phyloP scores from a whole-genome alignment of 2,888 invertebrate species.

The Yponomeuta malinellus region DNA sequence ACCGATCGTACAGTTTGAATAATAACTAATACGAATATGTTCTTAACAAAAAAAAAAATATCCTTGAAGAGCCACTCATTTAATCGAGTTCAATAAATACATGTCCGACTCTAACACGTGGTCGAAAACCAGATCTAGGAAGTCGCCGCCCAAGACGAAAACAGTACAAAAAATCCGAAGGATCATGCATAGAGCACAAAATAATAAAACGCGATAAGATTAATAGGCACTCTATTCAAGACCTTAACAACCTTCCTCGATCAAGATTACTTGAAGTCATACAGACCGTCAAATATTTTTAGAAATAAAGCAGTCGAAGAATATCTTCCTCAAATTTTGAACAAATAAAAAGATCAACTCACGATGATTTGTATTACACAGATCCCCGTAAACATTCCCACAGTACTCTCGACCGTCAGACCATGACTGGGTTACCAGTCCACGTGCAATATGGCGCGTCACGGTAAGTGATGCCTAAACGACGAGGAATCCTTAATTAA shows the following conservation, averaged over 20 bases:
- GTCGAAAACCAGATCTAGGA: neutral
- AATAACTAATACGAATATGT: slow-evolving; percentile 1
- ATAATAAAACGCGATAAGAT: neutral
- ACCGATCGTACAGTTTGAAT: slow-evolving; percentile 3
- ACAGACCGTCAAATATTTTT: too few species aligned
- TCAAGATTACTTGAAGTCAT: neutral
- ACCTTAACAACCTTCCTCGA: neutral
- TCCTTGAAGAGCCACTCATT: neutral
- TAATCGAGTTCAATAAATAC: neutral
- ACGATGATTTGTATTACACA: slow-evolving; percentile 9
- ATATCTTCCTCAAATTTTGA: neutral
- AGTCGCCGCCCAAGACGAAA: neutral
- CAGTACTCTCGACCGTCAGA: slow-evolving; percentile 37
- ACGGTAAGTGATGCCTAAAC: slow-evolving; percentile 47
- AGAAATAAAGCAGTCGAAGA: neutral
- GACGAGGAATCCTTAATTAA: slow-evolving; percentile 31
- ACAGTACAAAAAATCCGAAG: neutral
- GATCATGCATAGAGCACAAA: neutral
- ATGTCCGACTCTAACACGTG: neutral
- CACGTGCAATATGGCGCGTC: slow-evolving; percentile 54
- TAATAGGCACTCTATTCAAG: neutral
- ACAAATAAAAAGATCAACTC: neutral
- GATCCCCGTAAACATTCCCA: slow-evolving; percentile 29
- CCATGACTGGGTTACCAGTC: slow-evolving; percentile 36
- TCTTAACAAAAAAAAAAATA: neutral